Evolutionary conservation across 2,113 vertebrate genomes (phyloP), one percentile per base, ranked within the genome.

Genomic region (Ascaphus truei): DNA sequence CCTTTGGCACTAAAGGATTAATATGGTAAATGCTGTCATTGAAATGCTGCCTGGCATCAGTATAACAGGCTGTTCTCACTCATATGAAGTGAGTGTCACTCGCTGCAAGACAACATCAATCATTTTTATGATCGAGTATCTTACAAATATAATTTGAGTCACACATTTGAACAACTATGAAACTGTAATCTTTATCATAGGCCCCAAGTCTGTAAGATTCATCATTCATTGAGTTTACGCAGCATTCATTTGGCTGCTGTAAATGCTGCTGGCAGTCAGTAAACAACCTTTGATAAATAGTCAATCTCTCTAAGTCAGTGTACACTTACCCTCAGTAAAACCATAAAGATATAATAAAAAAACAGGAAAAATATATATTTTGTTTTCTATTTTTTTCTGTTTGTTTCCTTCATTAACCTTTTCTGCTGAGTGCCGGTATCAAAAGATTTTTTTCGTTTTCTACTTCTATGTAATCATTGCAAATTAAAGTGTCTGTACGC

Each of bases 241-340:
- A 50, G 48, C 62, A 65, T 47, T 37, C 48, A 41, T 37, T 65
- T 65, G 48, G 62, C 62, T 52, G 33, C 47, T n/a, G 39, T 25
- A 62, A 62, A 29, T 50, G 60, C 48, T 18, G 33, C 47, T 52
- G 62, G 62, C 62, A 53, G 13, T 65, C 62, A 52, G 20, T 50
- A 62, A 62, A 50, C 60, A 50, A 43, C 31, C 33, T 52, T 37
- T 53, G 62, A 51, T 62, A 18, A 65, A 52, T 53, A n/a, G 62
- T 6, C 37, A 20, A 31, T 65, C 26, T 65, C 62, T 27, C 3
- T 16, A 15, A 43, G 15, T 43, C 39, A 43, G 39, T 11, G 39
- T 39, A 37, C 20, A 31, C n/a, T 36, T 39, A 37, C 20, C 22
- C n/a, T 36, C 33, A 52, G 33, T 36, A 65, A 65, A 52, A 20